Evolutionary conservation across 2,797 vertebrate species (phyloP), one percentile per base, ranked within the genome.

Genomic region (Ptychadena robeensis): DNA sequence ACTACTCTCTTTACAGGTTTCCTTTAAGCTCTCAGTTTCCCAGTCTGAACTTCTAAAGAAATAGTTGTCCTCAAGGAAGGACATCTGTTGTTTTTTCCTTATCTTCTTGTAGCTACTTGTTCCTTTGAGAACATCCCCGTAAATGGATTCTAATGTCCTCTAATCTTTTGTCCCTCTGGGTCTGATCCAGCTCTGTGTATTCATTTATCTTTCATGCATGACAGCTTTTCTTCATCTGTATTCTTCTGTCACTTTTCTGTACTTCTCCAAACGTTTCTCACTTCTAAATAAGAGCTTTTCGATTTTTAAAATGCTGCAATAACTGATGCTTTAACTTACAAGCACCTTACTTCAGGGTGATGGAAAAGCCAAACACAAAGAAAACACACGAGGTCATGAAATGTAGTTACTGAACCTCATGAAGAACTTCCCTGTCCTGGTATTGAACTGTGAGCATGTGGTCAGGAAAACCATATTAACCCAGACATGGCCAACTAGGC

Each of bases 121-220:
- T 75, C 76, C 71, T 70, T 74, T 80, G 77, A 80, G 78, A 76
- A 75, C 65, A 80, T 75, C 78, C 72, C 64, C 53, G 78, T 85
- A 85, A 84, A 80, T 76, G 82, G 77, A 85, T 85, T 85, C 65
- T 85, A 85, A 85, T 80, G 82, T 85, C 72, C 82, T 85, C 72
- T 80, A 85, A 85, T 80, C 82, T 85, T 79, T 80, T 85, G 78
- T 85, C 82, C 82, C 82, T 80, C 65, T 2, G 72, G 77, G 82
- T 74, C 71, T 64, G 78, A 80, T 75, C 73, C 22, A 37, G 78
- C 82, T 70, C 57, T 65, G 72, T 75, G 72, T 80, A 76, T 85
- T 85, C 82, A 85, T 85, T 85, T 80, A 80, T 85, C 82, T 85
- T 85, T 75, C 77, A 70, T 69, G 72, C 71, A 85, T 71, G 82